These are phyloP conservation scores for Epinephelus malabaricus DNA, from an alignment of 2,797 vertebrate genomes.

Conservation along the genomic window DNA sequence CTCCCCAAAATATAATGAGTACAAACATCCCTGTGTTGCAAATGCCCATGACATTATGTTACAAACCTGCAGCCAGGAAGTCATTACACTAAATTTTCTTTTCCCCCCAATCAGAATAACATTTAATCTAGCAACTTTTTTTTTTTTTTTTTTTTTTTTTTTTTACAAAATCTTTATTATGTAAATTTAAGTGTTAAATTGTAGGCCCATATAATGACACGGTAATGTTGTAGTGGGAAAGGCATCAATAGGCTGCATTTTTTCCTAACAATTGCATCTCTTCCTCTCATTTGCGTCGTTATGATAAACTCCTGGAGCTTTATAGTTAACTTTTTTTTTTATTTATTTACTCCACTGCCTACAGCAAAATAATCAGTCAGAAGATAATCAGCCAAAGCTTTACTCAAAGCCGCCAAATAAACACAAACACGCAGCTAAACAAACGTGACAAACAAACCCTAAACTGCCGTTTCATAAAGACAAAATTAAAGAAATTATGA, in stretches of 20 bases:
- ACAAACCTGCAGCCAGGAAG: not conserved
- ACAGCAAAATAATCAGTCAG: slow-evolving; percentile 47
- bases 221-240: not conserved
- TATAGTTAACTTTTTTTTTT: slow-evolving; percentile 31
- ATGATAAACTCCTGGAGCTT: slow-evolving; percentile 6
- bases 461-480: slow-evolving; percentile 44
- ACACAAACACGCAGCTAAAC: slow-evolving; percentile 56
- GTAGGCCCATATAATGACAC: not conserved
- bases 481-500: slow-evolving; percentile 66
- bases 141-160: not conserved
- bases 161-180: not conserved
- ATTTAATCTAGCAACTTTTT: slow-evolving; percentile 1
- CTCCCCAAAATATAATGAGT: not conserved
- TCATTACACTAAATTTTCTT: not conserved
- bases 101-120: not conserved
- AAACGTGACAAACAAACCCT: slow-evolving; percentile 42
- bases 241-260: not conserved
- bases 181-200: not conserved
- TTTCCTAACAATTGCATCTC: not conserved
- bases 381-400: slow-evolving; percentile 41
- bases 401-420: slow-evolving; percentile 43
- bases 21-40: not conserved
- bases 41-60: not conserved
- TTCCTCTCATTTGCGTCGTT: not conserved
- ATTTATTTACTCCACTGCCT: slow-evolving; percentile 42